These are phyloP conservation scores for Perizoma affinitatum DNA, from an alignment of 2,888 invertebrate species.

Conservation along the genomic window DNA sequence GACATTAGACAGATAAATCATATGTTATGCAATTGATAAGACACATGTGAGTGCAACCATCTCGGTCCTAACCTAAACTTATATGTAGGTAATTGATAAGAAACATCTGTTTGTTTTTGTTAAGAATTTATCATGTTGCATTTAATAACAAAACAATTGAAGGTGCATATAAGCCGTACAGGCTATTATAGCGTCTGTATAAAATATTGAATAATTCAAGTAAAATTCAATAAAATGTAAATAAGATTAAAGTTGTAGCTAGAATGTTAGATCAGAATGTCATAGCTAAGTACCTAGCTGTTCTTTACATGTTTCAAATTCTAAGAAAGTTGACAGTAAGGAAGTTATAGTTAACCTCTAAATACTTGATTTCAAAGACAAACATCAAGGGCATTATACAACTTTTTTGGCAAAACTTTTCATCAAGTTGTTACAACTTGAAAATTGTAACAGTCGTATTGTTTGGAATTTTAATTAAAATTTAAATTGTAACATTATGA, in stretches of 20 bases:
- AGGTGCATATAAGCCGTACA: background rate
- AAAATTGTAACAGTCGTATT: constrained; percentile 35
- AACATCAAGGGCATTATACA: constrained; percentile 30
- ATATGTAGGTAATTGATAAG: constrained; percentile 10
- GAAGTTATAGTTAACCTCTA: constrained; percentile 22
- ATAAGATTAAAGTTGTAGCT: background rate
- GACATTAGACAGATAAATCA: constrained; percentile 18
- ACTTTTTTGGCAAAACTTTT: constrained; percentile 29
- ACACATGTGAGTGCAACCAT: constrained; percentile 7
- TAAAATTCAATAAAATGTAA: background rate
- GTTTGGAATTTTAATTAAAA: constrained; percentile 41
- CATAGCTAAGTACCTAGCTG: constrained; percentile 15
- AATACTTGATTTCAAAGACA: constrained; percentile 35
- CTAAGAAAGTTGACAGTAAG: constrained; percentile 14
- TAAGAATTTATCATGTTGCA: background rate
- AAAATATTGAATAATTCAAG: background rate
- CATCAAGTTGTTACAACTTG: constrained; percentile 21
- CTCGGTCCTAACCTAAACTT: constrained; percentile 16
- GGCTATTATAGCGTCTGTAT: background rate
- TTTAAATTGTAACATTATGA: constrained; percentile 46
- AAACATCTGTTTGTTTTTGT: constrained; percentile 8
- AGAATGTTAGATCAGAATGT: constrained; percentile 1
- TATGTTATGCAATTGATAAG: constrained; percentile 27
- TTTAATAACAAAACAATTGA: background rate
- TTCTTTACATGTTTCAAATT: constrained; percentile 28